Evolutionary conservation across 2,797 vertebrate genomes (phyloP).

Genomic region (Myiotriccus ornatus): DNA sequence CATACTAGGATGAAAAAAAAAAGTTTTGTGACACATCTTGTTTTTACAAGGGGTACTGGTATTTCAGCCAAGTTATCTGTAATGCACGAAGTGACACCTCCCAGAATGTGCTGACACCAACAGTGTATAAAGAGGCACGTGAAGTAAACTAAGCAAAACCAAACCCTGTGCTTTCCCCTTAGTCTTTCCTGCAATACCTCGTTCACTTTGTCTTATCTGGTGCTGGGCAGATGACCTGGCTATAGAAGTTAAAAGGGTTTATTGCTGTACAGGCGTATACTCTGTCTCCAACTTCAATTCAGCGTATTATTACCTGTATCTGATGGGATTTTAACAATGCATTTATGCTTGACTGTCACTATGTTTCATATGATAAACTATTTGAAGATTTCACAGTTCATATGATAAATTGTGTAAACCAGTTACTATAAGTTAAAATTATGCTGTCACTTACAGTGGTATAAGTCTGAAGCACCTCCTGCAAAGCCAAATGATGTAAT

Average conservation of each 20-base stretch:
- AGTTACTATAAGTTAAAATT: background rate
- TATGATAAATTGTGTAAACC: conserved; percentile 18
- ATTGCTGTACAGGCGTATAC: background rate
- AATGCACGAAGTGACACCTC: background rate
- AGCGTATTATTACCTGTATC: background rate
- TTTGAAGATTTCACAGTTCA: conserved; percentile 7
- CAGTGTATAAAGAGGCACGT: background rate
- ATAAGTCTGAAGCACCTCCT: conserved; percentile 2
- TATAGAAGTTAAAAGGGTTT: background rate
- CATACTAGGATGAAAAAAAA: background rate
- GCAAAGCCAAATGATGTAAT: background rate
- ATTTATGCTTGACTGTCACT: background rate
- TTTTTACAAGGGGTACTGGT: conserved; percentile 6
- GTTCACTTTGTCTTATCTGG: background rate
- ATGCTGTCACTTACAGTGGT: conserved; percentile 7
- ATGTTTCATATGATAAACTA: background rate
- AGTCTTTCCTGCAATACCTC: background rate
- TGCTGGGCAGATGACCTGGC: conserved; percentile 15
- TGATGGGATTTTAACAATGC: background rate
- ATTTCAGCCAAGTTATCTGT: conserved; percentile 6
- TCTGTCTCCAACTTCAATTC: background rate
- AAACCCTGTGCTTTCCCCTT: background rate
- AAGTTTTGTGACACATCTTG: background rate
- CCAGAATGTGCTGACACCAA: background rate
- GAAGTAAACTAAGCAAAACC: background rate